Conservation (phyloP, 1,140 invertebrate species). For the Drosophila parvula region DNA sequence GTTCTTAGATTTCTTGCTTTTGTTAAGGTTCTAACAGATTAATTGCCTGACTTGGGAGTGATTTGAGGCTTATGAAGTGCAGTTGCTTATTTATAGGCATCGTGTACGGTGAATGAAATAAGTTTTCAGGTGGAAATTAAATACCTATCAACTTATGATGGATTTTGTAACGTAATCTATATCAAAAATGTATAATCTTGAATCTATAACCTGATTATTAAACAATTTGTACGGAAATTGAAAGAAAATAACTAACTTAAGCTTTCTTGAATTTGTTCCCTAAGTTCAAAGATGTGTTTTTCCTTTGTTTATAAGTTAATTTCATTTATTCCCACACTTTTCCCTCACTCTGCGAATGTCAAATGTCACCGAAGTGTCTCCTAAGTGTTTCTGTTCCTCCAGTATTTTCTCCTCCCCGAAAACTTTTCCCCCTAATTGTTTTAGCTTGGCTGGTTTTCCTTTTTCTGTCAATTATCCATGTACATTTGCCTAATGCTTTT, state of each 20-base stretch:
- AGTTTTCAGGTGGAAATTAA: neutral
- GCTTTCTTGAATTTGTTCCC: neutral
- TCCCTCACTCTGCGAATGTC: constrained; percentile 15
- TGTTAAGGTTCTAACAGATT: constrained; percentile 29
- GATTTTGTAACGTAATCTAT: neutral
- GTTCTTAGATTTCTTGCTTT: constrained; percentile 42
- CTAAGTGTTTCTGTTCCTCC: constrained; percentile 20
- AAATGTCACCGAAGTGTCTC: constrained; percentile 31
- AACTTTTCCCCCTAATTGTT: constrained; percentile 28
- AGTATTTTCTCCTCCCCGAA: constrained; percentile 2
- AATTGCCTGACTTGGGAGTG: constrained; percentile 23
- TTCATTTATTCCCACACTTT: constrained; percentile 23
- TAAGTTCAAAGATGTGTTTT: neutral
- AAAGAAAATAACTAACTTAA: neutral
- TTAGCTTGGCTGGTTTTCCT: constrained; percentile 18
- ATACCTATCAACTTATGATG: neutral
- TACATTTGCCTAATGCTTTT: constrained; percentile 50
- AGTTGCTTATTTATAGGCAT: constrained; percentile 8
- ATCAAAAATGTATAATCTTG: neutral
- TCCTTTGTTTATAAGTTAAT: constrained; percentile 12
- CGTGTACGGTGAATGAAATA: neutral
- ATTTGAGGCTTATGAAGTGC: constrained; percentile 14
- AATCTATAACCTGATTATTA: neutral
- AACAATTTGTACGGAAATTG: neutral
- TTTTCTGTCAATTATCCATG: constrained; percentile 43